Percentiles rank a stretch among this genome's conserved stretches.
These are phyloP conservation scores for Thamnaconus septentrionalis DNA, from an alignment of 2,113 vertebrate species.

Conservation along the genomic window DNA sequence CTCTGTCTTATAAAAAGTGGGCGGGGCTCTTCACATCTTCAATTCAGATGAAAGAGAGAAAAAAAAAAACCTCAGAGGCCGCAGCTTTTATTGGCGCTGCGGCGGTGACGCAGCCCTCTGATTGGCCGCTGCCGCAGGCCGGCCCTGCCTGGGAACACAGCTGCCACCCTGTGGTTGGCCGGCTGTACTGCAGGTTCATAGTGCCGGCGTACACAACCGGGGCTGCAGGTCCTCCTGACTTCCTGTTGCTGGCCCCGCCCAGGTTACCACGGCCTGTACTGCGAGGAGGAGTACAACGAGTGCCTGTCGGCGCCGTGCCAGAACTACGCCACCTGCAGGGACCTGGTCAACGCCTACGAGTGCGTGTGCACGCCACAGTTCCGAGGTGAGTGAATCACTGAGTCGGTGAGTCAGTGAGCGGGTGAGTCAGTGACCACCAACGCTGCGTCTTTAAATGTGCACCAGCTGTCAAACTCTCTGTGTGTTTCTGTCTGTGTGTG, in stretches of 20 bases:
- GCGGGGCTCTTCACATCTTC: no score
- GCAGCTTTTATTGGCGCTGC: no score
- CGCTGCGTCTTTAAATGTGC: not conserved
- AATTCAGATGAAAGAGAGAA: no score
- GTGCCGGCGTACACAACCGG: no score
- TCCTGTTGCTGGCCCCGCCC: constrained; percentile 20
- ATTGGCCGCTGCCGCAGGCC: constrained; percentile 4
- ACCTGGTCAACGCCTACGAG: constrained; percentile 88
- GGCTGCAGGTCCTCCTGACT: not conserved
- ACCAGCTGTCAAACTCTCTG: not conserved
- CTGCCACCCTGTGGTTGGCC: constrained; percentile 68
- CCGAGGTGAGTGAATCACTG: constrained; percentile 77
- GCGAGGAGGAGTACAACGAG: constrained; percentile 95
- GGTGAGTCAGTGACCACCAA: not conserved
- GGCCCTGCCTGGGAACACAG: constrained; percentile 49
- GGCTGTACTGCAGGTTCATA: constrained; percentile 45
- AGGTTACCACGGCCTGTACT: constrained; percentile 98
- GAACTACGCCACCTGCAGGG: constrained; percentile 91
- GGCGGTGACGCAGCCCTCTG: not conserved
- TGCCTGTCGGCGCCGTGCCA: constrained; percentile 94
- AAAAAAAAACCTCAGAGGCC: no score
- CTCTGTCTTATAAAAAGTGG: constrained; percentile 7
- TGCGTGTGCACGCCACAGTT: constrained; percentile 89
- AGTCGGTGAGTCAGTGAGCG: not conserved
- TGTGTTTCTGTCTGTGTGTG: constrained; percentile 6